phyloP scores from a whole-genome alignment of 1,140 invertebrate species.

The Adelges cooleyi region DNA sequence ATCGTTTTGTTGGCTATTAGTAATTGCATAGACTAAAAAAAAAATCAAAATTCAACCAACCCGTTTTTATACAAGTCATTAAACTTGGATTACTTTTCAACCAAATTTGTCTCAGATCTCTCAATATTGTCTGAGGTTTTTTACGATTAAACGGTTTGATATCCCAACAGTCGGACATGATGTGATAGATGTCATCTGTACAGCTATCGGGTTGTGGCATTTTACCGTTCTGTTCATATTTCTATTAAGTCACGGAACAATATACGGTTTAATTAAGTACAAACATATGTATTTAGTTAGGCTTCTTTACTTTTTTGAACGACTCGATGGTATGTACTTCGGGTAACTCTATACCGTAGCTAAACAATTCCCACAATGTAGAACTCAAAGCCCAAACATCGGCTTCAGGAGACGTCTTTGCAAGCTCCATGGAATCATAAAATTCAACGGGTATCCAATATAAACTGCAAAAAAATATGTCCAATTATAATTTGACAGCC shows the following conservation, averaged over 20 bases:
- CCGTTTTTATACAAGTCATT: not conserved
- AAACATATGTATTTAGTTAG: too few relatives aligned
- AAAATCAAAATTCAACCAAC: not conserved
- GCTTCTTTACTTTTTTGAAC: conserved; percentile 11
- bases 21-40: conserved; percentile 15
- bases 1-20: conserved; percentile 13
- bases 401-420: conserved; percentile 49
- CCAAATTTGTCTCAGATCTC: conserved; percentile 68
- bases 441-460: conserved; percentile 78
- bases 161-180: conserved; percentile 86
- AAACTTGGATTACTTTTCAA: conserved; percentile 47
- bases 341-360: conserved; percentile 45
- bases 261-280: too few relatives aligned
- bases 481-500: too few relatives aligned
- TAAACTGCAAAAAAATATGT: conserved; percentile 48
- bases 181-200: conserved; percentile 64
- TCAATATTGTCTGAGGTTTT: conserved; percentile 65
- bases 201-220: conserved; percentile 63
- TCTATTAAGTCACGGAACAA: conserved; percentile 1
- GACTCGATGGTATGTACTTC: conserved; percentile 13
- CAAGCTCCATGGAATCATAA: conserved; percentile 52
- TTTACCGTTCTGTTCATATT: conserved; percentile 34
- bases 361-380: conserved; percentile 82
- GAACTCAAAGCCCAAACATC: conserved; percentile 84
- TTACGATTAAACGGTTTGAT: conserved; percentile 54